Conservation (phyloP, 2,888 invertebrate genomes). For the Calliphora vomitoria region DNA sequence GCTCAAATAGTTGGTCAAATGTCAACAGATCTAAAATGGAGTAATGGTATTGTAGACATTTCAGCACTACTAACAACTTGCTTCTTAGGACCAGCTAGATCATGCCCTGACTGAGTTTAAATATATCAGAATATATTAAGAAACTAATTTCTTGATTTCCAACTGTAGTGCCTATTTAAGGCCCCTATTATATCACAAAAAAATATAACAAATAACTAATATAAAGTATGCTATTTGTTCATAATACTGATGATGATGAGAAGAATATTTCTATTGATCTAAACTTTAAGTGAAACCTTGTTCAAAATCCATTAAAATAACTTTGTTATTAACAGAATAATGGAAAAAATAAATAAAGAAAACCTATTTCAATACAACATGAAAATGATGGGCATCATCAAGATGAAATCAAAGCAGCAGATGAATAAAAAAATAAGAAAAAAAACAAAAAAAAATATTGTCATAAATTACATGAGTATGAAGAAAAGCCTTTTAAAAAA, state of each 20-base stretch:
- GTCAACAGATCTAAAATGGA: too few species aligned
- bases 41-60: too few species aligned
- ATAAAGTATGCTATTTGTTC: too few species aligned
- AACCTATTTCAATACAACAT: conserved; percentile 57
- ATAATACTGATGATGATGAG: conserved; percentile 34
- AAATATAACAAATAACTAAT: too few species aligned
- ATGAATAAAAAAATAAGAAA: conserved; percentile 19
- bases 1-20: too few species aligned
- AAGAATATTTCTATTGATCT: conserved; percentile 47
- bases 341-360: conserved; percentile 12
- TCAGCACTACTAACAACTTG: too few species aligned
- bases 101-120: too few species aligned
- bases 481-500: conserved; percentile 70
- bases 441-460: conserved; percentile 47
- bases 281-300: conserved; percentile 46
- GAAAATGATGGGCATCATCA: conserved; percentile 61
- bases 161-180: too few species aligned
- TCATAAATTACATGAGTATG: conserved; percentile 72
- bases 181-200: too few species aligned
- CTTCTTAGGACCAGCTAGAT: too few species aligned
- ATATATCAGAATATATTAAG: too few species aligned
- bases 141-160: too few species aligned
- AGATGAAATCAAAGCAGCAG: conserved; percentile 49
- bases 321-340: conserved; percentile 31
- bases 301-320: conserved; percentile 62